Percentiles rank a stretch among this genome's conserved stretches.
Conservation (phyloP, 1,140 invertebrate species). For the Drosophila subpulchrella region DNA sequence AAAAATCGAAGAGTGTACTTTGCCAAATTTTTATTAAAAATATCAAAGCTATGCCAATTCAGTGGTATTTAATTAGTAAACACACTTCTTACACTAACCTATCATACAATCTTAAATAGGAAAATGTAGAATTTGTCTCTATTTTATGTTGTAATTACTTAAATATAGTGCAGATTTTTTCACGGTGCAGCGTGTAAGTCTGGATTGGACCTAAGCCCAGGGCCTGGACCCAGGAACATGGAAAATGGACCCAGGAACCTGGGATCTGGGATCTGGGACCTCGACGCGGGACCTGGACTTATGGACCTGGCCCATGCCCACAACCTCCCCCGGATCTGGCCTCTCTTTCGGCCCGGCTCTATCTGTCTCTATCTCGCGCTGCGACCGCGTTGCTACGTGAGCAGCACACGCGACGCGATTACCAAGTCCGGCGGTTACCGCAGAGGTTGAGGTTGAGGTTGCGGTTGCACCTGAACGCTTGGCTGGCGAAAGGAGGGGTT, state of each 20-base stretch:
- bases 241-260: not conserved
- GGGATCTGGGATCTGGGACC: not conserved
- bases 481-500: no score
- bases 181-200: slow-evolving; percentile 1
- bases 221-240: slow-evolving; percentile 5
- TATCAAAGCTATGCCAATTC: not conserved
- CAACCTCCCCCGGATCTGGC: not conserved
- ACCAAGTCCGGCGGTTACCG: slow-evolving; percentile 44
- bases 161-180: not conserved
- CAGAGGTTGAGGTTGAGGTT: slow-evolving; percentile 60
- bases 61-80: no score
- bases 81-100: no score
- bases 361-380: slow-evolving; percentile 28
- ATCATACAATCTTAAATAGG: no score
- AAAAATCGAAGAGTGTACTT: no score
- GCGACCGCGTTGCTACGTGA: slow-evolving; percentile 72
- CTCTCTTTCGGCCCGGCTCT: not conserved
- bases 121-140: no score
- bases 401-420: slow-evolving; percentile 75
- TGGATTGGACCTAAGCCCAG: slow-evolving; percentile 36
- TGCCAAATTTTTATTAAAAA: not conserved
- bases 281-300: slow-evolving; percentile 28
- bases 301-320: slow-evolving; percentile 16
- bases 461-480: slow-evolving; percentile 60
- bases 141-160: no score